Base-by-base conservation (phyloP, 2,888 invertebrate genomes). In the Mimachlamys varia region DNA sequence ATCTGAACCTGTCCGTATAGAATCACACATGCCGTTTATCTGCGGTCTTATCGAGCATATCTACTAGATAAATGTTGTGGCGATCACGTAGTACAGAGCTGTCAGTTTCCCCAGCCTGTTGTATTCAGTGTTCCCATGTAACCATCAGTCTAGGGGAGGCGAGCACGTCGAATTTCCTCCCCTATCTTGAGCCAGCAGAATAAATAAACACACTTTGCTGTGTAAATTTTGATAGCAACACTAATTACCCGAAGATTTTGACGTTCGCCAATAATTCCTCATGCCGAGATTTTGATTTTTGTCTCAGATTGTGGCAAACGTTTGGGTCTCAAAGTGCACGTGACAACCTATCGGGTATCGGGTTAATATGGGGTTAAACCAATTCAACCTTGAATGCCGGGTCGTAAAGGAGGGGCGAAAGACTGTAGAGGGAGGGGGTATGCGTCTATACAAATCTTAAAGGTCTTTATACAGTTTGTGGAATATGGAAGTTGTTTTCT, bases 151-250 rank as follows among this genome's bases (percentile, higher is more conserved):
- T 27, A n/a, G n/a, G 27, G 19, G 49, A 76, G 49, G 87, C 44
- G 89, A 27, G 38, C 62, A 87, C 44, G 50, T 87, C 76, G 87
- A 89, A 27, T 38, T 44, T 49, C 76, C 76, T 89, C 44, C 76
- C 88, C 55, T 88, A 76, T 90, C 87, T 76, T 88, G 53, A 88
- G 55, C 53, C 55, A 88, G 37, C 87, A 55, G 58, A 49, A 88
- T 88, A 90, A 90, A 90, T 76, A 90, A 90, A 90, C 88, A 90
- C 37, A 88, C 37, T 33, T 88, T 37, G 55, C 58, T 89, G 88
- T 88, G 50, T 53, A 88, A 44, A 53, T 44, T 88, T 88, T 88
- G 88, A 88, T 88, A 88, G 49, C 38, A 37, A 55, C 89, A 89
- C 89, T 89, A 89, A 89, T 89, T 89, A 89, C 44, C 27, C 58